These are phyloP conservation scores for Trachelipus rathkii DNA, from an alignment of 1,140 invertebrate species.

Conservation along the genomic window DNA sequence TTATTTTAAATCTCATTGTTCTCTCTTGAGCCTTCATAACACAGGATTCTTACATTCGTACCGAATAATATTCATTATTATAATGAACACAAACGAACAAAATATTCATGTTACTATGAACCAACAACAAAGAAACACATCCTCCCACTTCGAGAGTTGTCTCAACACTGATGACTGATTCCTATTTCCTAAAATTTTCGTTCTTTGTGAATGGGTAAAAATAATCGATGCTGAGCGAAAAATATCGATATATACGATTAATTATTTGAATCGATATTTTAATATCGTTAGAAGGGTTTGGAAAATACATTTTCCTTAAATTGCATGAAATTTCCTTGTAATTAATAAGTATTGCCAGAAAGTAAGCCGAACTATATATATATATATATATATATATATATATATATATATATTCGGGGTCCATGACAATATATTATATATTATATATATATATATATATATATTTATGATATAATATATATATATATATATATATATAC, in stretches of 20 bases:
- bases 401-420: background rate
- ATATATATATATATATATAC: constrained; percentile 6
- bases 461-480: background rate
- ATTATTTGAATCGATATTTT: no score
- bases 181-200: no score
- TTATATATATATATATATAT: background rate
- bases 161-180: background rate
- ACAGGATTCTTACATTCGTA: background rate
- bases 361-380: background rate
- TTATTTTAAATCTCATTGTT: constrained; percentile 35
- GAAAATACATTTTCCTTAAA: no score
- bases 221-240: no score
- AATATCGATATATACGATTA: no score
- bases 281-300: no score
- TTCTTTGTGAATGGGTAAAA: no score
- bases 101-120: no score
- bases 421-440: background rate
- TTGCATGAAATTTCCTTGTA: no score
- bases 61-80: no score
- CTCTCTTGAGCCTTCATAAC: constrained; percentile 17
- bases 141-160: background rate
- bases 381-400: constrained; percentile 15
- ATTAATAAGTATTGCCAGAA: no score
- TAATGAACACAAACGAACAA: no score
- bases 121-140: background rate